Evolutionary conservation across 2,797 vertebrate genomes (phyloP), one percentile per base, ranked within the genome.

Genomic region (Gymnothorax javanicus): DNA sequence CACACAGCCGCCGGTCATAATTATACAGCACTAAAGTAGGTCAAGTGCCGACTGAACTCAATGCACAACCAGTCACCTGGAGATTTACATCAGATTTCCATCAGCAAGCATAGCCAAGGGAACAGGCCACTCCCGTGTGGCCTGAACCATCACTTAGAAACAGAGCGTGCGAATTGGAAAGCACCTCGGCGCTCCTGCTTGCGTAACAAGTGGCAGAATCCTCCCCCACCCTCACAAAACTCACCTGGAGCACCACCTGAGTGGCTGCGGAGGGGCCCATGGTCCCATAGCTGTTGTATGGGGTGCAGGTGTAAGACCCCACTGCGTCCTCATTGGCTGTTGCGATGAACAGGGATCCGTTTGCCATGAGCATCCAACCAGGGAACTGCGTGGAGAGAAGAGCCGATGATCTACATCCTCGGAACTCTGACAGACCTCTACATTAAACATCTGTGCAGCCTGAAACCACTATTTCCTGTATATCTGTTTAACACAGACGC

Each of bases 281-380:
- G 0, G 94, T 98, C 69, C 98, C 98, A 0, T 97, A 98, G 92
- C 96, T 97, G 94, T 99, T 99, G 94, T 97, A 97, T 0, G 98
- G 97, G 0, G 97, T 98, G n/a, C 98, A 99, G 0, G 90, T 93
- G 89, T 97, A 99, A 3, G 94, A 89, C 7, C 98, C 98, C 4
- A 95, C 92, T 0, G 95, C 95, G 0, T 99, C 97, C 0, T 99
- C 98, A 0, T 98, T 99, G 7, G 97, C 96, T 1, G 96, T 95
- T 0, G 97, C 96, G 7, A 99, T 95, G 52, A 96, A 15, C 56
- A 99, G 92, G 27, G 97, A 96, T 64, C 98, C 98, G 0, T 97
- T 95, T 0, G 95, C 33, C 0, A 92, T 93, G 87, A 96, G 12
- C 2, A 95, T 96, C 98, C 98, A 99, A 81, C 98, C 98, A 0